Conservation (phyloP, 2,888 invertebrate species). For the Anoplius nigerrimus region DNA sequence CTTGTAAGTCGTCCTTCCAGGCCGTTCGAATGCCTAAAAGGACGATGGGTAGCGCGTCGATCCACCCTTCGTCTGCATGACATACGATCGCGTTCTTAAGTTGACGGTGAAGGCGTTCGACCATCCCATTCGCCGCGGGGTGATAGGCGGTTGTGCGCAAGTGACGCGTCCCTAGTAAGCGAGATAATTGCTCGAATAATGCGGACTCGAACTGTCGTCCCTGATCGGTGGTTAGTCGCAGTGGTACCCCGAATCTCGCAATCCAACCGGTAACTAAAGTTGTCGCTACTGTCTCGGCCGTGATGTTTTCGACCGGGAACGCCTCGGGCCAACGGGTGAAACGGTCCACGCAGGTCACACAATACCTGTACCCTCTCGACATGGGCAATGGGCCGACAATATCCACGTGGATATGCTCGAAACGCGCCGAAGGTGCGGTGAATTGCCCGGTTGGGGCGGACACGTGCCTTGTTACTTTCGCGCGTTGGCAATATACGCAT, state of each 20-base stretch:
- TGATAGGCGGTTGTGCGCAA: slow-evolving; percentile 34
- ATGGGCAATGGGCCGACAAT: too few species aligned
- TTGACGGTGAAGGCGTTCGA: too few species aligned
- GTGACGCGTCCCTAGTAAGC: slow-evolving; percentile 27
- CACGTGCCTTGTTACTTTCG: slow-evolving; percentile 62
- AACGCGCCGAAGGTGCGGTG: slow-evolving; percentile 52
- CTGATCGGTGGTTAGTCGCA: slow-evolving; percentile 50
- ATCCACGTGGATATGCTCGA: slow-evolving; percentile 63
- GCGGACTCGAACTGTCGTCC: slow-evolving; percentile 53
- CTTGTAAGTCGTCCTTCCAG: too few species aligned
- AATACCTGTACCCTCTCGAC: slow-evolving; percentile 50
- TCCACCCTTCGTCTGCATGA: too few species aligned
- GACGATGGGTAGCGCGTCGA: too few species aligned
- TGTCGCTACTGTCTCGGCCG: slow-evolving; percentile 45
- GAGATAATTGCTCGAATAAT: slow-evolving; percentile 40
- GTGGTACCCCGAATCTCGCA: slow-evolving; percentile 41
- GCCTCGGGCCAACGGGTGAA: slow-evolving; percentile 53
- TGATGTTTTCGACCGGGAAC: slow-evolving; percentile 21
- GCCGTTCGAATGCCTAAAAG: too few species aligned
- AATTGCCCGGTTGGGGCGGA: slow-evolving; percentile 52
- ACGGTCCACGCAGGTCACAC: slow-evolving; percentile 64
- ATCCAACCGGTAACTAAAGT: slow-evolving; percentile 40
- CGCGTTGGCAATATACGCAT: slow-evolving; percentile 63
- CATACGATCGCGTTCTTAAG: neutral
- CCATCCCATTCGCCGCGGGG: slow-evolving; percentile 12